These are phyloP conservation scores for Nasonia longicornis DNA, from an alignment of 1,140 invertebrate genomes.

Conservation along the genomic window DNA sequence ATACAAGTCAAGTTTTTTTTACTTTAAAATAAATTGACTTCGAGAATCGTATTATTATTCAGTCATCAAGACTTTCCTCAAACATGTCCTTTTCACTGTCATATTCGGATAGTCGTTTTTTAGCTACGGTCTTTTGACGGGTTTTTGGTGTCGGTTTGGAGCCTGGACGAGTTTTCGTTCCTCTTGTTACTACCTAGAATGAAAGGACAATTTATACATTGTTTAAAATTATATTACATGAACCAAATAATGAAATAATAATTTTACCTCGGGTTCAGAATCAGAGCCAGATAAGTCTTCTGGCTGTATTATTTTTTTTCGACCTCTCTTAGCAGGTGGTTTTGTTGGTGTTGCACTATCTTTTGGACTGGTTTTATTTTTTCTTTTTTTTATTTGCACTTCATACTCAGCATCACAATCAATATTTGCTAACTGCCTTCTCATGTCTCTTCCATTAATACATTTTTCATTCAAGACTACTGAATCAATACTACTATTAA, in stretches of 20 bases:
- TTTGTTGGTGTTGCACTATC: constrained; percentile 17
- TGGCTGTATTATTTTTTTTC: constrained; percentile 42
- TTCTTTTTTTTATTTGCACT: constrained; percentile 62
- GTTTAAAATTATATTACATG: constrained; percentile 19
- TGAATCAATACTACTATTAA: constrained; percentile 59
- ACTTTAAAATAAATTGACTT: constrained; percentile 17
- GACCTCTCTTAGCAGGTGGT: constrained; percentile 37
- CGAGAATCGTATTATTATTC: background rate
- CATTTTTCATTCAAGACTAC: constrained; percentile 61
- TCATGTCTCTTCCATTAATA: constrained; percentile 57
- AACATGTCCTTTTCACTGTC: constrained; percentile 61
- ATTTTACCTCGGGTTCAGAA: constrained; percentile 55
- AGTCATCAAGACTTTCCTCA: constrained; percentile 48
- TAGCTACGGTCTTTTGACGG: constrained; percentile 19
- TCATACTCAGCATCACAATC: constrained; percentile 63
- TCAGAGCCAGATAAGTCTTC: constrained; percentile 41
- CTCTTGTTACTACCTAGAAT: constrained; percentile 52
- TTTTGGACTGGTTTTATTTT: constrained; percentile 35
- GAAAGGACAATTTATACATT: background rate
- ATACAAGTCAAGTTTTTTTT: constrained; percentile 33
- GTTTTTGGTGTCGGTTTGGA: constrained; percentile 21
- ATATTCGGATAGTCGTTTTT: constrained; percentile 39
- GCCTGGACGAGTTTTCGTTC: constrained; percentile 52
- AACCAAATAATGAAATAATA: constrained; percentile 14
- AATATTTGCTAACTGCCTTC: constrained; percentile 55